Base-by-base conservation (phyloP, 1,140 invertebrate genomes). In the Melipona quadrifasciata region DNA sequence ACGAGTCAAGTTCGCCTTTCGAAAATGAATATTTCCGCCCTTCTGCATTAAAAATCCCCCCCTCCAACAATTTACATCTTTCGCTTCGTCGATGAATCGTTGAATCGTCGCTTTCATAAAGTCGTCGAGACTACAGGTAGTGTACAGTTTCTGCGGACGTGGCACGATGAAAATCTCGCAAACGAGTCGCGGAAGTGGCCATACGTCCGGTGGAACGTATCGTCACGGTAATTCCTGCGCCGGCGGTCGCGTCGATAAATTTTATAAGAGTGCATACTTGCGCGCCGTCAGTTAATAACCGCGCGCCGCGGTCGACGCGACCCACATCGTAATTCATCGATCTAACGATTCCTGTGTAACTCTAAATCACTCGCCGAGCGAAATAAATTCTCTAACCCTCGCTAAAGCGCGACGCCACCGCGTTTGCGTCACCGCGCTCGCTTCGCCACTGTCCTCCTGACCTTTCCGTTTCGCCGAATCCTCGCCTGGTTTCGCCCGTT, bases 391-490 rank as follows among this genome's bases (percentile, higher is more conserved):
- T 27, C 17, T 16, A 24, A 2, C 55, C 70, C 67, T 84, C 57
- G n/a, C 74, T 21, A 24, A 12, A n/a, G 21, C n/a, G 31, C 24
- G 6, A 65, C 39, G 34, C 51, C 39, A 47, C 39, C 39, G 8
- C 64, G 68, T 78, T 79, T 77, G 67, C 61, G 82, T 81, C 77
- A 87, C 72, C 14, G 8, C 6, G 19, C n/a, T 51, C 55, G 6
- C 34, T 67, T 53, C 71, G n/a, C 47, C 24, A 27, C 68, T 74
- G 76, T 39, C 68, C 76, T 55, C 47, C 16, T 82, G 75, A 86
- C 77, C 86, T 87, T 77, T 78, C 65, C 65, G 73, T 87, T 85
- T 88, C 21, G 51, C 55, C 8, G 57, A 27, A 65, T 85, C 10
- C n/a, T 39, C 61, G 39, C 21, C 47, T 27, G 34, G 24, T 70